Percentiles rank a stretch among this genome's conserved stretches.
These are phyloP conservation scores for Habropoda laboriosa DNA, from an alignment of 1,140 invertebrate genomes.

Conservation along the genomic window DNA sequence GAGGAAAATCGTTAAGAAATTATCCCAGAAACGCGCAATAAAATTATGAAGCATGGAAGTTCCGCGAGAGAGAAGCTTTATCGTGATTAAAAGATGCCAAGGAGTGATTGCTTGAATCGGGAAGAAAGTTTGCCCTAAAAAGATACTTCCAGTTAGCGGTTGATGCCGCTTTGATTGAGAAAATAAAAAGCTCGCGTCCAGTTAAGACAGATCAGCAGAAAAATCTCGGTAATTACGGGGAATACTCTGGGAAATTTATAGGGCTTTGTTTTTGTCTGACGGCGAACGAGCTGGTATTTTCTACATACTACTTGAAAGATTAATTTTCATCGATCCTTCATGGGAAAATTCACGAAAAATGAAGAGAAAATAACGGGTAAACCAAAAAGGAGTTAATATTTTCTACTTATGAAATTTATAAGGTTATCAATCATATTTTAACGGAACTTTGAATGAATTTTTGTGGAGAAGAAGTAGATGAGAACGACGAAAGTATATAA, in stretches of 20 bases:
- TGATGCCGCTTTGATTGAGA: constrained; percentile 34
- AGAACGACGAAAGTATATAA: background rate
- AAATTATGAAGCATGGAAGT: constrained; percentile 34
- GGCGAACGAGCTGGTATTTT: background rate
- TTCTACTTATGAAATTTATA: no score
- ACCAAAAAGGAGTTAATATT: no score
- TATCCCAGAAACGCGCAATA: constrained; percentile 12
- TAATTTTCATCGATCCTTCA: background rate
- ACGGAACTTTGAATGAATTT: background rate
- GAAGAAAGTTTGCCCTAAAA: constrained; percentile 32
- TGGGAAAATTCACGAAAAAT: background rate
- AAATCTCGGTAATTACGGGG: constrained; percentile 9
- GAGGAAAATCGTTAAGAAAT: constrained; percentile 9
- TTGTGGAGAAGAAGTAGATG: background rate
- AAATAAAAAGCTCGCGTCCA: constrained; percentile 16
- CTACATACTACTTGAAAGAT: background rate
- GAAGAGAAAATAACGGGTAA: background rate
- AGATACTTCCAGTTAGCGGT: constrained; percentile 33
- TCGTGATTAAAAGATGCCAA: constrained; percentile 42
- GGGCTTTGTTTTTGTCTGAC: background rate
- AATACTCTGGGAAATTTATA: background rate
- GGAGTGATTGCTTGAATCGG: constrained; percentile 6
- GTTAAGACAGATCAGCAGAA: constrained; percentile 11
- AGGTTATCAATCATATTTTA: no score
- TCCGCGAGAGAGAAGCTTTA: background rate